Percentiles rank a stretch among this genome's conserved stretches.
phyloP scores from a whole-genome alignment of 2,888 invertebrate genomes.

The Drosophila atroscutellata region DNA sequence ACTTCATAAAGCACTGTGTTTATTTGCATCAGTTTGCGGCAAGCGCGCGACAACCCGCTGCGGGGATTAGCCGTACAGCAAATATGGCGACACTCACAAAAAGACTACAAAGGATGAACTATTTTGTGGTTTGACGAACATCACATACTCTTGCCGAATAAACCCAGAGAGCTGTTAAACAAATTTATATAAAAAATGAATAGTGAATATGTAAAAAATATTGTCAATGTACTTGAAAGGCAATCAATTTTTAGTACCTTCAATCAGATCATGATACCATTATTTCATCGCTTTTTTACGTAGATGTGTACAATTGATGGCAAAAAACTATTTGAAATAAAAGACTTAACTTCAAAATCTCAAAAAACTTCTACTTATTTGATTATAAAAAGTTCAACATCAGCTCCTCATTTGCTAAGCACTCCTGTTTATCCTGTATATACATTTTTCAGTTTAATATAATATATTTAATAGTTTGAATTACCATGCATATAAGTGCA shows the following conservation, averaged over 20 bases:
- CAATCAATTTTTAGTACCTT: neutral
- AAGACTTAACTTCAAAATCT: neutral
- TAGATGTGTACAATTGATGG: neutral
- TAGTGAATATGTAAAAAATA: no score
- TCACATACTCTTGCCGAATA: conserved; percentile 4
- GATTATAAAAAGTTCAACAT: neutral
- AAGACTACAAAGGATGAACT: neutral
- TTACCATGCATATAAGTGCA: neutral
- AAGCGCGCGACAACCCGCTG: conserved; percentile 66
- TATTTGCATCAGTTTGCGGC: conserved; percentile 82
- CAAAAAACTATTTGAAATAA: no score
- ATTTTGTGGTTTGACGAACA: neutral
- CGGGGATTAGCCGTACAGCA: conserved; percentile 72
- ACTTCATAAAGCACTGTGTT: conserved; percentile 77
- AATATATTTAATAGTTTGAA: neutral
- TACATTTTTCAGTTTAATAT: neutral
- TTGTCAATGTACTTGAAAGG: neutral
- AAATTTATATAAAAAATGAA: neutral
- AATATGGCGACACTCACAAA: conserved; percentile 81
- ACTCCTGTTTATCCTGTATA: neutral
- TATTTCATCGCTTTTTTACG: no score
- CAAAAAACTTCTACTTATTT: neutral
- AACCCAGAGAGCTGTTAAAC: neutral
- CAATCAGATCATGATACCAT: neutral
- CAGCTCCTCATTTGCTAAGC: neutral